Evolutionary conservation across 2,888 invertebrate genomes (phyloP), one percentile per base, ranked within the genome.

Genomic region (Melieria picta): DNA sequence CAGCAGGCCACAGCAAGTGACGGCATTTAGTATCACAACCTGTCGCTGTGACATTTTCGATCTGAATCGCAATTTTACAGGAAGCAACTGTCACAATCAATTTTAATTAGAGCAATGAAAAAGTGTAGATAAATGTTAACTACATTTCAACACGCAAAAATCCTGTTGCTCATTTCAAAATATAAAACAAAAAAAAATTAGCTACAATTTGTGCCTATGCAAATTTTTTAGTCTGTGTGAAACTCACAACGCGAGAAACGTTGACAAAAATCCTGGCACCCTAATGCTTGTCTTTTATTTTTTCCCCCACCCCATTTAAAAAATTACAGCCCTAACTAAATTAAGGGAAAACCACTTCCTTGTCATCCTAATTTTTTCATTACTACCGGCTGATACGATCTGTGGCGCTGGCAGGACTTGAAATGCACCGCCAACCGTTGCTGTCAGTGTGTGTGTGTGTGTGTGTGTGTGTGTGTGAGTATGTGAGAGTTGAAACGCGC

Each of bases 261-360:
- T 7, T 13, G 13, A 56, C 11, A 56, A 30, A 61, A 70, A 70
- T 70, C 69, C 64, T 70, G 7, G 64, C 69, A 70, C 69, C 69
- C 64, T 57, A 57, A n/a, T n/a, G 30, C 30, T 30, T 1, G 30
- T 30, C 2, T 30, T 30, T 30, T 30, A 30, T 30, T 30, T 30
- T 30, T 30, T 30, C 30, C 2, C 30, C 30, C n/a, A n/a, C 30
- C 30, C 30, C 45, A 43, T 45, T 30, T 16, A 11, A 46, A 1
- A 73, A 71, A 68, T 71, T 73, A 64, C 63, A 65, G 68, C 61
- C 30, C 68, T 47, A 65, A 55, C 72, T 72, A 74, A 73, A 71
- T 71, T 74, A 72, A 71, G 72, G 69, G 58, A 74, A 74, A 74
- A 72, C 72, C 72, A 71, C 71, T 72, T 71, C 72, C 68, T 67